Conservation (phyloP, 2,797 vertebrate genomes). For the Dromococcyx pavoninus region DNA sequence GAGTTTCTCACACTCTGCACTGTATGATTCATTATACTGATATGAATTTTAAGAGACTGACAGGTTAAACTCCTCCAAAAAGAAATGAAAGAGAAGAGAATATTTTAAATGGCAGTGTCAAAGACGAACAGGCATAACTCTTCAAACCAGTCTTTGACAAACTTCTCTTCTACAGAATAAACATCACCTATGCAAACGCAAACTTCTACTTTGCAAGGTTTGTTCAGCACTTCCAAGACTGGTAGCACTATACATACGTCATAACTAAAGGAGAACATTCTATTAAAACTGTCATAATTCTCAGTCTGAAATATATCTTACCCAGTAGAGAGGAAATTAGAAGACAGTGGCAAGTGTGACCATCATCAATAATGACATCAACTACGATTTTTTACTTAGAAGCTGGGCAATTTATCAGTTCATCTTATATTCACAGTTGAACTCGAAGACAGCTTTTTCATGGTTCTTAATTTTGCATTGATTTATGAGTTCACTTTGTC, state of each 20-base stretch:
- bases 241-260: neutral
- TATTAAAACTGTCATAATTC: neutral
- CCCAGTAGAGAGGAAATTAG: neutral
- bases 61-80: neutral
- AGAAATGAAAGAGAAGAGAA: neutral
- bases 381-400: neutral
- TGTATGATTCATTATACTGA: neutral
- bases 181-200: neutral
- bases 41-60: neutral
- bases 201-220: neutral
- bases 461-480: neutral
- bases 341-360: neutral
- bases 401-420: neutral
- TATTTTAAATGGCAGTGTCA: neutral
- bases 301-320: neutral
- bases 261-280: neutral
- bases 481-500: neutral
- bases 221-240: neutral
- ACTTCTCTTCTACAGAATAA: neutral
- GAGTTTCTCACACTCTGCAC: conserved; percentile 11
- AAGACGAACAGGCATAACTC: conserved; percentile 22
- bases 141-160: conserved; percentile 28
- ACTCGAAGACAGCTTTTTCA: neutral
- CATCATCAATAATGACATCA: neutral
- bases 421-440: neutral